Conservation (phyloP, 2,113 vertebrate species). For the Ptychochromis oligacanthus region DNA sequence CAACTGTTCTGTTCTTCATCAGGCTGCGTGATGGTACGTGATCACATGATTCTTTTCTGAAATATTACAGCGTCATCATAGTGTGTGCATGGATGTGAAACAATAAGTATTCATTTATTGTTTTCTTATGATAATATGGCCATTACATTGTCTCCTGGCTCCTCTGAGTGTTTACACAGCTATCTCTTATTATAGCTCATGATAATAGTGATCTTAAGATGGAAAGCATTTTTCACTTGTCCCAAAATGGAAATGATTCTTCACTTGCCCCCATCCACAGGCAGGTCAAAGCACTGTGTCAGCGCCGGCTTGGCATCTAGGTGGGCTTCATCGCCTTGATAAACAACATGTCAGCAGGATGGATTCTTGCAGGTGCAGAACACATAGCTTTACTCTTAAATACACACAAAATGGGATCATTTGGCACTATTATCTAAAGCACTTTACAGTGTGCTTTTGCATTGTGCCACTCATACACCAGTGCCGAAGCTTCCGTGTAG, state of each 20-base stretch:
- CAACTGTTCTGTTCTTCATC: slow-evolving; percentile 13
- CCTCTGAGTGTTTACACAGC: background rate
- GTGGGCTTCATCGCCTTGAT: background rate
- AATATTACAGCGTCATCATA: slow-evolving; percentile 1
- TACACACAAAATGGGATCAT: background rate
- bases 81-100: background rate
- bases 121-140: slow-evolving; percentile 42
- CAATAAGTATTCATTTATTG: slow-evolving; percentile 41
- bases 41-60: slow-evolving; percentile 1
- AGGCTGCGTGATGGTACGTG: background rate
- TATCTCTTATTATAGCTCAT: slow-evolving; percentile 24
- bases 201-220: background rate
- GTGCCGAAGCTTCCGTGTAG: background rate
- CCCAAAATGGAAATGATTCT: background rate
- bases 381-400: background rate
- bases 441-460: background rate
- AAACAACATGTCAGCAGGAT: background rate
- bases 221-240: background rate
- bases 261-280: background rate
- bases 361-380: background rate
- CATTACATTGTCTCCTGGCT: slow-evolving; percentile 8
- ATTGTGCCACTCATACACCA: background rate
- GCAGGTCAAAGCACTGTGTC: background rate
- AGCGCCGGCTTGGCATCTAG: background rate
- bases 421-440: background rate